A percentile compares a stretch with the other conserved stretches of the same genome.
These are phyloP conservation scores for Cancer borealis DNA, from an alignment of 2,888 invertebrate species.

Conservation along the genomic window DNA sequence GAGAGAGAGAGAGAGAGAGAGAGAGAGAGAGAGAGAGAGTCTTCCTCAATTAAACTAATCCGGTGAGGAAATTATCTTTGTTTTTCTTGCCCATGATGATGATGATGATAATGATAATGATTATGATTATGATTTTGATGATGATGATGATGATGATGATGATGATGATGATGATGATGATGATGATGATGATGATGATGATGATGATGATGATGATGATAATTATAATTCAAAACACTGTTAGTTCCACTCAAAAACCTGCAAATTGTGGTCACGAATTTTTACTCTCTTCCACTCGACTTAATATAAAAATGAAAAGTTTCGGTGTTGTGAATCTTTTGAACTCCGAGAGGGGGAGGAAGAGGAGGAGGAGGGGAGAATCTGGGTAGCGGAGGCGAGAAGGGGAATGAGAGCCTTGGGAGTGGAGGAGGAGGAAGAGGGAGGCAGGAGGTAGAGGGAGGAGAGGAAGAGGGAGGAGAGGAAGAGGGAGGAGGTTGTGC, in stretches of 20 bases:
- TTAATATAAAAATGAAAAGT: slow-evolving; percentile 7
- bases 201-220: too few species aligned
- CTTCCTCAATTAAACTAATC: background rate
- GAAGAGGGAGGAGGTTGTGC: background rate
- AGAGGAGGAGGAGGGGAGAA: background rate
- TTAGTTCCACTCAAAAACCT: too few species aligned
- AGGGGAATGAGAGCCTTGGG: background rate
- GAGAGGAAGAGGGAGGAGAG: background rate
- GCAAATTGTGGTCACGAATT: too few species aligned
- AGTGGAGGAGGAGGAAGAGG: background rate
- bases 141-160: too few species aligned
- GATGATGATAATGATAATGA: too few species aligned
- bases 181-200: too few species aligned
- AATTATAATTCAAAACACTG: too few species aligned
- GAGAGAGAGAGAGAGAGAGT: background rate
- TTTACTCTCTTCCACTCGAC: background rate
- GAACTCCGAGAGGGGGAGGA: slow-evolving; percentile 4
- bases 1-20: slow-evolving; percentile 13
- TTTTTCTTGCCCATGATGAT: too few species aligned
- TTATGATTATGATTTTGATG: too few species aligned
- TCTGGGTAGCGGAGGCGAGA: background rate
- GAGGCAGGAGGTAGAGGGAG: background rate
- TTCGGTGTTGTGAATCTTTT: background rate
- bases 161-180: too few species aligned
- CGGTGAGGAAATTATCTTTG: background rate